These are phyloP conservation scores for Colistium nudipinnis DNA, from an alignment of 2,113 vertebrate species.

Conservation along the genomic window DNA sequence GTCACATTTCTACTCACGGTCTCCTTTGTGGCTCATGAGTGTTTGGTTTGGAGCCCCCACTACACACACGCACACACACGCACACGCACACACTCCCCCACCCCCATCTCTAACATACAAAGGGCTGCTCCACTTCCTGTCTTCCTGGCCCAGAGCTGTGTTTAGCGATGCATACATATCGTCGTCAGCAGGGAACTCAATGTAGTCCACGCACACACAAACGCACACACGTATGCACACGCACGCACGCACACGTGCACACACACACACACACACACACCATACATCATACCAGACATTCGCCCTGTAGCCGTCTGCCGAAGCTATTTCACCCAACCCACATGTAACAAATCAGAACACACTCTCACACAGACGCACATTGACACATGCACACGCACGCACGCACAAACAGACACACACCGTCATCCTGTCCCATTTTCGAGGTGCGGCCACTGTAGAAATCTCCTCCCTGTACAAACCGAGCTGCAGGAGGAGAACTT, in stretches of 20 bases:
- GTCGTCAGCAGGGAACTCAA: slow-evolving; percentile 45
- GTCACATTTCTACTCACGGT: background rate
- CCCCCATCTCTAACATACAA: slow-evolving; percentile 63
- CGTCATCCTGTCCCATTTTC: slow-evolving; percentile 19
- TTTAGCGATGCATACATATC: slow-evolving; percentile 46
- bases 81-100: slow-evolving; percentile 56
- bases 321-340: slow-evolving; percentile 31
- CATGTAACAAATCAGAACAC: slow-evolving; percentile 6
- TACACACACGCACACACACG: slow-evolving; percentile 13
- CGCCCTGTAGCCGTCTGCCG: slow-evolving; percentile 40
- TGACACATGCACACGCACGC: slow-evolving; percentile 14
- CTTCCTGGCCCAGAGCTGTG: slow-evolving; percentile 35
- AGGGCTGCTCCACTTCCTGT: slow-evolving; percentile 59
- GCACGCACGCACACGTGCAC: slow-evolving; percentile 12
- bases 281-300: slow-evolving; percentile 42
- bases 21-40: slow-evolving; percentile 8
- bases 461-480: background rate
- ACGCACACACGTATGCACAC: slow-evolving; percentile 24
- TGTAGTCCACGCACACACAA: slow-evolving; percentile 15
- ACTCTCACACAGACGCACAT: slow-evolving; percentile 21
- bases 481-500: no score
- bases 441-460: background rate
- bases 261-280: slow-evolving; percentile 15
- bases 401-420: slow-evolving; percentile 4
- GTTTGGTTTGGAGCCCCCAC: slow-evolving; percentile 21